Percentiles rank a stretch among this genome's conserved stretches.
These are phyloP conservation scores for Phrynocephalus forsythii DNA, from an alignment of 2,797 vertebrate species.

Conservation along the genomic window DNA sequence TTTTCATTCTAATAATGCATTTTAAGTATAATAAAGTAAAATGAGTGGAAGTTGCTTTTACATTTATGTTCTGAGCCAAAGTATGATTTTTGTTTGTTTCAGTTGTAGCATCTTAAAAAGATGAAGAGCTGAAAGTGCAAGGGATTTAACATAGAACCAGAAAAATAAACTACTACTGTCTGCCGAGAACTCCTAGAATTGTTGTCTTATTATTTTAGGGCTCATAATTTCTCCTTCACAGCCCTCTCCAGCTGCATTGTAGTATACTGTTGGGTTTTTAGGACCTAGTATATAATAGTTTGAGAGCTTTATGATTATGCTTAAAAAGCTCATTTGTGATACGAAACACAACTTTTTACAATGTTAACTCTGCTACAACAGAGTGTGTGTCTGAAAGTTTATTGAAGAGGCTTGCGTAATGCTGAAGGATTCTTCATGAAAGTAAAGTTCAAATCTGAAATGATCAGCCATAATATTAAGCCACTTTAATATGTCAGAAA, in stretches of 20 bases:
- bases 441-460: not conserved
- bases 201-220: not conserved
- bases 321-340: not conserved
- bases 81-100: conserved; percentile 44
- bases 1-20: conserved; percentile 23
- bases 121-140: conserved; percentile 51
- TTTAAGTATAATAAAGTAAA: conserved; percentile 22
- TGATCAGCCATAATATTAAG: not conserved
- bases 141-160: conserved; percentile 64
- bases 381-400: not conserved
- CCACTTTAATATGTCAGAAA: fast-evolving
- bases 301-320: conserved; percentile 4
- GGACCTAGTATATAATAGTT: fast-evolving
- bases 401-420: fast-evolving
- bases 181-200: conserved; percentile 64
- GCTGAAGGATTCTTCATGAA: not conserved
- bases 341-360: fast-evolving
- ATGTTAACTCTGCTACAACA: not conserved
- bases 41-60: conserved; percentile 48
- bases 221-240: not conserved
- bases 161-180: conserved; percentile 62
- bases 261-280: fast-evolving
- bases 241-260: not conserved
- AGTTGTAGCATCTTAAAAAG: conserved; percentile 53
- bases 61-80: not conserved